Percentiles rank a stretch among this genome's conserved stretches.
Conservation (phyloP, 2,888 invertebrate species). For the Caenorhabditis imperialis region DNA sequence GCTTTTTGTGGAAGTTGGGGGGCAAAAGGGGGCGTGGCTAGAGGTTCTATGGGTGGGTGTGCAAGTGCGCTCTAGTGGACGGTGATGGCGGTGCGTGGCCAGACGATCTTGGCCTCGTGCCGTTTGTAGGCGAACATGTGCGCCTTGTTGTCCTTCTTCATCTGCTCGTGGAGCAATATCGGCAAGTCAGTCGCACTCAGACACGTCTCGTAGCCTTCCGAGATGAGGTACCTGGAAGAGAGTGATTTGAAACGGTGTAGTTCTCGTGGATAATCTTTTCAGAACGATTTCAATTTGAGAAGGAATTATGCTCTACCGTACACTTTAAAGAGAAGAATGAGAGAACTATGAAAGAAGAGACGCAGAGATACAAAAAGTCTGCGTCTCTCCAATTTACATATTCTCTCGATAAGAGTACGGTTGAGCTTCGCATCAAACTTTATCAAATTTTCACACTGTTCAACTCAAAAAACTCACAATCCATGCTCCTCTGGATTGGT, state of each 20-base stretch:
- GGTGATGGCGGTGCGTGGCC: slow-evolving; percentile 83
- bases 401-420: too few relatives aligned
- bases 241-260: neutral
- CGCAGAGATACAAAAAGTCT: too few relatives aligned
- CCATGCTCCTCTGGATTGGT: slow-evolving; percentile 97
- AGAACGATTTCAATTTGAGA: too few relatives aligned
- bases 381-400: too few relatives aligned
- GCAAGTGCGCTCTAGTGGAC: slow-evolving; percentile 22
- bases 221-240: slow-evolving; percentile 71
- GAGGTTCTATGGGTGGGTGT: neutral
- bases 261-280: too few relatives aligned
- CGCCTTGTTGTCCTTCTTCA: slow-evolving; percentile 83
- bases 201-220: slow-evolving; percentile 84
- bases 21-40: slow-evolving; percentile 1
- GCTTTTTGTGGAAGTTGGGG: slow-evolving; percentile 8
- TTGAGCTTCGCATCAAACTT: too few relatives aligned
- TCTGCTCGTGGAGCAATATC: slow-evolving; percentile 86
- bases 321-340: too few relatives aligned
- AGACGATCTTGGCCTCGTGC: slow-evolving; percentile 95
- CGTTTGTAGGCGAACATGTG: slow-evolving; percentile 95
- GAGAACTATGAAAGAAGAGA: too few relatives aligned
- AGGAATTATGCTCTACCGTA: too few relatives aligned
- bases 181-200: slow-evolving; percentile 91
- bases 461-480: slow-evolving; percentile 83
- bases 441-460: too few relatives aligned